Conservation (phyloP, 1,140 invertebrate genomes). For the Microvelia longipes region DNA sequence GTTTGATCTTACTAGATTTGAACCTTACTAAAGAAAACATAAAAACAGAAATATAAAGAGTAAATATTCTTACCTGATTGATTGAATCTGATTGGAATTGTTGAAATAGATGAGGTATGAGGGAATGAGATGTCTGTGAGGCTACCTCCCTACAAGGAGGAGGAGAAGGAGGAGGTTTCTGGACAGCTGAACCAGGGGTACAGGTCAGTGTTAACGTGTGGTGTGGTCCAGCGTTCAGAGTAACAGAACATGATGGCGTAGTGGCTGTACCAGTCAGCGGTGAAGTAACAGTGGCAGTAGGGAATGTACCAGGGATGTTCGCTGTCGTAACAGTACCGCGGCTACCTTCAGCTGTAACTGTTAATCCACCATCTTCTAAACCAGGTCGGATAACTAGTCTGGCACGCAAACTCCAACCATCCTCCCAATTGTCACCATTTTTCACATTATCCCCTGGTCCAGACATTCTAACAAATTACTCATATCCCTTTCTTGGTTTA, state of each 20-base stretch:
- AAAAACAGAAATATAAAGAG: neutral
- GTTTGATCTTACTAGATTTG: too few relatives aligned
- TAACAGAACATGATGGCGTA: conserved; percentile 21
- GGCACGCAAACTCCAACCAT: conserved; percentile 20
- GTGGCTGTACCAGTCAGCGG: neutral
- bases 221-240: conserved; percentile 21
- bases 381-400: neutral
- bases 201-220: conserved; percentile 19
- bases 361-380: neutral
- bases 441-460: neutral
- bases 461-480: too few relatives aligned
- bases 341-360: neutral
- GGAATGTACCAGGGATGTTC: neutral
- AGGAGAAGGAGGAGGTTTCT: conserved; percentile 32
- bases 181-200: conserved; percentile 16
- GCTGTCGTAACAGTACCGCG: neutral
- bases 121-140: conserved; percentile 22
- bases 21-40: too few relatives aligned
- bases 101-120: conserved; percentile 18
- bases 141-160: conserved; percentile 31
- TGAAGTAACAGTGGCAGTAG: neutral
- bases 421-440: conserved; percentile 9
- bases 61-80: neutral
- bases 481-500: neutral
- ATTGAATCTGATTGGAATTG: neutral